Conservation (phyloP, 2,797 vertebrate species). For the Hyperoplus lanceolatus region DNA sequence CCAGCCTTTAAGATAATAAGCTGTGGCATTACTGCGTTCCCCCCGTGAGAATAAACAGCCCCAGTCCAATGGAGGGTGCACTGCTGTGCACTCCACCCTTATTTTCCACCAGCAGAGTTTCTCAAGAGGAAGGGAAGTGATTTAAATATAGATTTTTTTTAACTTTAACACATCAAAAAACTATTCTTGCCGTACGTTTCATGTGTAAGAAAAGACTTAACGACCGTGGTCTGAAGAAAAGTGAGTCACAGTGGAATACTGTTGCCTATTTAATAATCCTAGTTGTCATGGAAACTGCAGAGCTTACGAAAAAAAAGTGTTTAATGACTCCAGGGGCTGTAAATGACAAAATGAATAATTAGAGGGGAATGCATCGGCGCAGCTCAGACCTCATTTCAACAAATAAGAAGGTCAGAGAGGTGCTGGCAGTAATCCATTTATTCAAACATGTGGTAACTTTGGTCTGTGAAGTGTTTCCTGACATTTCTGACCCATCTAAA, state of each 20-base stretch:
- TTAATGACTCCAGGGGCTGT: constrained; percentile 55
- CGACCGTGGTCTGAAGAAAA: constrained; percentile 51
- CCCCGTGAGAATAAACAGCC: constrained; percentile 45
- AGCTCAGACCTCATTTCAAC: constrained; percentile 35
- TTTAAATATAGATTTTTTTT: constrained; percentile 14
- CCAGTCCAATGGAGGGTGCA: constrained; percentile 35
- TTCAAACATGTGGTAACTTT: constrained; percentile 7
- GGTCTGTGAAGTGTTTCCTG: constrained; percentile 7
- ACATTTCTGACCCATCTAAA: constrained; percentile 16
- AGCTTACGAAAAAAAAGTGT: constrained; percentile 68
- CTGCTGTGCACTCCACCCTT: constrained; percentile 47
- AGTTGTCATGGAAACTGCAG: constrained; percentile 83
- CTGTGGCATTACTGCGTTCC: constrained; percentile 35
- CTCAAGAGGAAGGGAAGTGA: constrained; percentile 44
- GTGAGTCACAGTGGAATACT: constrained; percentile 66
- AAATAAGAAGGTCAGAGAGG: constrained; percentile 14
- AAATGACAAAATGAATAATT: constrained; percentile 61
- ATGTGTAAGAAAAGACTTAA: constrained; percentile 32
- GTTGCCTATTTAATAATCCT: constrained; percentile 62
- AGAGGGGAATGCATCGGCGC: constrained; percentile 37
- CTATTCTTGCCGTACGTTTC: constrained; percentile 31
- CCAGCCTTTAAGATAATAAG: constrained; percentile 59
- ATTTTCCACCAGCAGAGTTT: constrained; percentile 35
- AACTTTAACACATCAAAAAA: constrained; percentile 48
- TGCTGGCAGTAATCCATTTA: background rate